These are phyloP conservation scores for Syngnathus floridae DNA, from an alignment of 2,113 vertebrate species.

Conservation along the genomic window DNA sequence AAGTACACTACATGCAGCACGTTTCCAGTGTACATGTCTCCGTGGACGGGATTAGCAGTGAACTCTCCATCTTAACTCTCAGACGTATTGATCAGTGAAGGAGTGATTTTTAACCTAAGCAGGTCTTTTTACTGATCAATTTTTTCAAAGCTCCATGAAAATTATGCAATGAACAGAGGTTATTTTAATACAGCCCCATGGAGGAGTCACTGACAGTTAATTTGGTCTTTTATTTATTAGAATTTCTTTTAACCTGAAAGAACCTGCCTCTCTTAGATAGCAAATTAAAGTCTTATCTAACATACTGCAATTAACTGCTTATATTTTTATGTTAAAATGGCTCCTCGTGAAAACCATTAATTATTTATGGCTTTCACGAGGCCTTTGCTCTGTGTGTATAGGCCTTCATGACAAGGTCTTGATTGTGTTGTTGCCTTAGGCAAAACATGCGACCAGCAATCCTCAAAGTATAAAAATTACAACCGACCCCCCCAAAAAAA, in stretches of 20 bases:
- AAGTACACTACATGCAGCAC: conserved; percentile 36
- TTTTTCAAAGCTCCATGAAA: background rate
- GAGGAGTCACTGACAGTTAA: background rate
- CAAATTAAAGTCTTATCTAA: background rate
- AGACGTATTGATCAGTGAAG: conserved; percentile 10
- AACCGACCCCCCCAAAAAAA: background rate
- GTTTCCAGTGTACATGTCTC: conserved; percentile 60
- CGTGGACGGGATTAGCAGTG: conserved; percentile 59
- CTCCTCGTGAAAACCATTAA: background rate
- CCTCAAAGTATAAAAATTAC: background rate
- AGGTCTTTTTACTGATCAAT: background rate
- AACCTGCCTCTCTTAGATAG: background rate
- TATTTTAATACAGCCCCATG: background rate
- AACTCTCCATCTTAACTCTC: conserved; percentile 42
- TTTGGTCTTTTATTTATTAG: background rate
- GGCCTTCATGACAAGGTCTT: background rate
- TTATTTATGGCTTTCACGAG: background rate
- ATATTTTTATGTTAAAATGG: background rate
- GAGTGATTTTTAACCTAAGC: background rate
- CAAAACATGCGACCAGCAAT: background rate
- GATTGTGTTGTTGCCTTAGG: conserved; percentile 6
- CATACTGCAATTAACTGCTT: too few relatives aligned
- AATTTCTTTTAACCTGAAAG: background rate
- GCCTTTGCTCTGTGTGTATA: background rate
- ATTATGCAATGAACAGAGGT: background rate